Evolutionary conservation across 2,888 invertebrate species (phyloP), one percentile per base, ranked within the genome.

Genomic region (Plebejus melissa): DNA sequence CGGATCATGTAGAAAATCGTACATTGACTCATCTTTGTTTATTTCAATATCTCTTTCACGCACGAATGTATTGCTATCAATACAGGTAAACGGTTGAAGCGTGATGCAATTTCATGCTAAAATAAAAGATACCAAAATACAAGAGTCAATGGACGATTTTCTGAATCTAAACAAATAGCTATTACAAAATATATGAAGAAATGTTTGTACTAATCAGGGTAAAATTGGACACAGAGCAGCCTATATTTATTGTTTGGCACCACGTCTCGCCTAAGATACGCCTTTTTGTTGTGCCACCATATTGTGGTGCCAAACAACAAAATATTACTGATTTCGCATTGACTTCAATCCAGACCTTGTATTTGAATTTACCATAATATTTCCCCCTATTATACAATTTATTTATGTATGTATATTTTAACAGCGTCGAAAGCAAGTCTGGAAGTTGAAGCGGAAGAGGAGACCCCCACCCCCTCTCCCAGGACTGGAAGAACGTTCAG

Each of bases 371-470:
- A 41, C 41, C 9, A 7, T 57, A 1, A 22, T 22, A 22, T 6
- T n/a, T n/a, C 5, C 7, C 4, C n/a, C 6, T 57, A 57, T 9
- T 38, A 69, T 6, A 70, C 22, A 38, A 41, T 70, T 5, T 70
- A 70, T 69, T 69, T 1, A 69, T 36, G 22, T 41, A 41, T 70
- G 41, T 70, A 9, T 74, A 74, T 84, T 83, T 16, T 13, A 13
- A 65, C 92, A 9, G 83, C 88, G 65, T 83, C 89, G 57, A 87
- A 87, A 79, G 87, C 93, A 28, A 81, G 87, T 69, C 85, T 83
- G 75, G 91, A 91, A 74, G 78, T 85, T 0, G 91, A 91, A 22
- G 84, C 81, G 0, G 89, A 90, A 76, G 90, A 90, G 65, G 87
- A 86, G 58, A 86, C 83, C 58, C 85, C 86, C 65, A 85, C 89